Conservation (phyloP, 2,797 vertebrate species). For the Trematomus bernacchii region DNA sequence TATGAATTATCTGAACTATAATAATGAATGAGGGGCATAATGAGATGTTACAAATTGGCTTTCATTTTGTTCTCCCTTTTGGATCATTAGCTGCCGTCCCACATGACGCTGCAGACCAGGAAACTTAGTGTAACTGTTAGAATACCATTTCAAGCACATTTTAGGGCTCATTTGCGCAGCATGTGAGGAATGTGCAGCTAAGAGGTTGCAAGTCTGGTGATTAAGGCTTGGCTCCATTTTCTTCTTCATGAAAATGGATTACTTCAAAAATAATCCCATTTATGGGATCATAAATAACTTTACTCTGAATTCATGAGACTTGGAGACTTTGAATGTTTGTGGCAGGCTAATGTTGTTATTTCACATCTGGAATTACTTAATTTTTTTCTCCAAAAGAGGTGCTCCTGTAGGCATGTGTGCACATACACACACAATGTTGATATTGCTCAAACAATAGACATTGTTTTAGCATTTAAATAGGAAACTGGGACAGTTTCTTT, state of each 20-base stretch:
- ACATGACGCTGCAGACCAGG: slow-evolving; percentile 68
- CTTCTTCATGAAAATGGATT: slow-evolving; percentile 70
- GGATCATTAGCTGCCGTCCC: slow-evolving; percentile 74
- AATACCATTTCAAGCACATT: slow-evolving; percentile 68
- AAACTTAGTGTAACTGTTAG: slow-evolving; percentile 59
- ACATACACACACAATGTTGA: slow-evolving; percentile 10
- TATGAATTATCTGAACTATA: slow-evolving; percentile 57
- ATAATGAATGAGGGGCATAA: slow-evolving; percentile 68
- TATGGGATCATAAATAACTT: slow-evolving; percentile 76
- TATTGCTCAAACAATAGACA: slow-evolving; percentile 49
- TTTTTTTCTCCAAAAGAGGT: slow-evolving; percentile 7
- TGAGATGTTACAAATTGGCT: slow-evolving; percentile 68
- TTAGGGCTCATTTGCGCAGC: slow-evolving; percentile 76
- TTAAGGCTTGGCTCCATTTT: slow-evolving; percentile 67
- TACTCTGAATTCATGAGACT: slow-evolving; percentile 53
- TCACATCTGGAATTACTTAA: slow-evolving; percentile 59
- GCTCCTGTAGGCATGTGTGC: slow-evolving; percentile 8
- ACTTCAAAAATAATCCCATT: slow-evolving; percentile 79
- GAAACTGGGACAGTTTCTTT: slow-evolving; percentile 45
- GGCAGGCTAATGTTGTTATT: slow-evolving; percentile 55
- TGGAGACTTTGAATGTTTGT: slow-evolving; percentile 42
- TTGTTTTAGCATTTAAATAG: slow-evolving; percentile 53
- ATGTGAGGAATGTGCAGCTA: slow-evolving; percentile 64
- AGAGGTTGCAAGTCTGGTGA: slow-evolving; percentile 63
- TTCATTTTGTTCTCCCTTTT: slow-evolving; percentile 62